A percentile compares a stretch with the other conserved stretches of the same genome.
These are phyloP conservation scores for Fragum fragum DNA, from an alignment of 2,888 invertebrate genomes.

Conservation along the genomic window DNA sequence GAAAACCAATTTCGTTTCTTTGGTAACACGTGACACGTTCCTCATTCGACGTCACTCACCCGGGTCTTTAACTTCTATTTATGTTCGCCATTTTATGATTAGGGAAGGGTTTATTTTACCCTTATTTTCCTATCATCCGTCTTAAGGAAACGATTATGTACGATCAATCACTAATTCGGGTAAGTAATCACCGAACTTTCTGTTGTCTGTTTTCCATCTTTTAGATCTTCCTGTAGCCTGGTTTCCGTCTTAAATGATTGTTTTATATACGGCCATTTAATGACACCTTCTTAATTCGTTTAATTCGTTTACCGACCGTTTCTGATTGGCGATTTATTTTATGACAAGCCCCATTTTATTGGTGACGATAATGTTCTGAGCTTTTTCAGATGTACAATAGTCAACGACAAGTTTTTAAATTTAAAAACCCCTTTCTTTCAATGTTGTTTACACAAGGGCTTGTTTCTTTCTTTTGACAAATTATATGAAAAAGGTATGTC, in stretches of 20 bases:
- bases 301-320: neutral
- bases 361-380: neutral
- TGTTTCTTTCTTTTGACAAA: no score
- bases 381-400: no score
- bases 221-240: neutral
- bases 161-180: no score
- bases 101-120: conserved; percentile 6
- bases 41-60: conserved; percentile 27
- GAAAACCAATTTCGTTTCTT: conserved; percentile 26
- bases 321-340: neutral
- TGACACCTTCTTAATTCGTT: neutral
- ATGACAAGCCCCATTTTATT: neutral
- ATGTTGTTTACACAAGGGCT: no score
- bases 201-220: no score
- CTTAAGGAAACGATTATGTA: no score
- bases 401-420: no score
- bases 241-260: neutral
- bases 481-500: no score
- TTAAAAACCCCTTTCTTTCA: no score
- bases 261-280: neutral
- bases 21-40: conserved; percentile 26
- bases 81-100: conserved; percentile 29
- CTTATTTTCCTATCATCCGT: neutral
- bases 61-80: conserved; percentile 10
- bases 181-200: no score